Conservation (phyloP, 1,140 invertebrate genomes). For the Episyrphus balteatus region DNA sequence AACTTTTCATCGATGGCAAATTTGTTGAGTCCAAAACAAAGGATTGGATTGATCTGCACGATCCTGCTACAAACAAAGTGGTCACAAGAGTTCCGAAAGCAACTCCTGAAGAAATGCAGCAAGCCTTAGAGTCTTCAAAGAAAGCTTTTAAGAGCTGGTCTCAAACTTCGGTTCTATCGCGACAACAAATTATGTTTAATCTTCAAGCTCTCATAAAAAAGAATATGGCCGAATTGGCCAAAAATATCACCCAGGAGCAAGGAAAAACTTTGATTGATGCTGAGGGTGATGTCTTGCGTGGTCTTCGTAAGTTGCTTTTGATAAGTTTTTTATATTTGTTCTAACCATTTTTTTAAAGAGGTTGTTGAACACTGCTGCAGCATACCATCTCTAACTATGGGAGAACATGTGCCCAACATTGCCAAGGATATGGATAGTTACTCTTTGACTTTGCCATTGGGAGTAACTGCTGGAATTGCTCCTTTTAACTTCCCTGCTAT, state of each 20-base stretch:
- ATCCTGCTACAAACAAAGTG: conserved; percentile 86
- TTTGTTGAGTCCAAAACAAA: conserved; percentile 86
- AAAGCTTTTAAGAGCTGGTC: conserved; percentile 73
- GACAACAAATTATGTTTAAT: conserved; percentile 95
- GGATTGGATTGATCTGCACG: conserved; percentile 89
- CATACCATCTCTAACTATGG: conserved; percentile 81
- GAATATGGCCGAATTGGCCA: conserved; percentile 76
- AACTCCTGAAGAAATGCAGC: conserved; percentile 84
- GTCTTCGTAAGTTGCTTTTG: conserved; percentile 66
- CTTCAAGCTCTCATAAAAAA: conserved; percentile 49
- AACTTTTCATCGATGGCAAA: conserved; percentile 91
- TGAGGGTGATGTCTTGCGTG: conserved; percentile 94
- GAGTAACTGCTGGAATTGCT: conserved; percentile 59
- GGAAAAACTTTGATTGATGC: conserved; percentile 96
- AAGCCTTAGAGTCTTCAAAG: conserved; percentile 77
- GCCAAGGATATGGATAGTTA: conserved; percentile 88
- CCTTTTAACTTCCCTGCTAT: conserved; percentile 98
- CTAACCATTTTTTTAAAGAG: conserved; percentile 49
- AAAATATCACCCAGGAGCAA: conserved; percentile 90
- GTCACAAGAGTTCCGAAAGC: conserved; percentile 78
- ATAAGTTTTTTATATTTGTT: background rate
- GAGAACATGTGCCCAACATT: conserved; percentile 84
- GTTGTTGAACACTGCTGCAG: conserved; percentile 94
- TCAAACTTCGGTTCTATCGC: conserved; percentile 79
- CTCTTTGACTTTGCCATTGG: conserved; percentile 70